Evolutionary conservation across 2,888 invertebrate genomes (phyloP).

Genomic region (Ametastegia equiseti): DNA sequence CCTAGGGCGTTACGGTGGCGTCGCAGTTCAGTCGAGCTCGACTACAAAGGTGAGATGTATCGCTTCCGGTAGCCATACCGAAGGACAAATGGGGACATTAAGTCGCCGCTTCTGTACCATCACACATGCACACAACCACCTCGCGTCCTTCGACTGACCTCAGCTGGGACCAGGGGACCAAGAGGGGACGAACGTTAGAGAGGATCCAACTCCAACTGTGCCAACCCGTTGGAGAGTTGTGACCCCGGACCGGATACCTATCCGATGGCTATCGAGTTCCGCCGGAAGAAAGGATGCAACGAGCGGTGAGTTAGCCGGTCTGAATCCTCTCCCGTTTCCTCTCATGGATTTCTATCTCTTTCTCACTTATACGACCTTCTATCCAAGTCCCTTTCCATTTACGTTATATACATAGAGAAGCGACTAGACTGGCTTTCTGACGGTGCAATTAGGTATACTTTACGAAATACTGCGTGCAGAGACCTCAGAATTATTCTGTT

Average conservation of each 20-base stretch:
- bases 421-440: background rate
- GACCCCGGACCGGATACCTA: slow-evolving; percentile 57
- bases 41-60: slow-evolving; percentile 55
- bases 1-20: background rate
- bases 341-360: slow-evolving; percentile 20
- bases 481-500: background rate
- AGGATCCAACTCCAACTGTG: slow-evolving; percentile 3
- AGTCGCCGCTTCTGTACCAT: slow-evolving; percentile 66
- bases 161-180: background rate
- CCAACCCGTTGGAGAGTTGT: slow-evolving; percentile 25
- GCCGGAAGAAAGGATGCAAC: slow-evolving; percentile 70
- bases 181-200: background rate
- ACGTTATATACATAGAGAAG: background rate
- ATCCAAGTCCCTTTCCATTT: background rate
- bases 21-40: background rate
- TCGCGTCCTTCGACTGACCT: slow-evolving; percentile 8
- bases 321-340: slow-evolving; percentile 47
- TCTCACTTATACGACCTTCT: background rate
- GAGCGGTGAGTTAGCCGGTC: slow-evolving; percentile 53
- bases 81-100: slow-evolving; percentile 74
- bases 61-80: slow-evolving; percentile 67
- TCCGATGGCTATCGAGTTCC: slow-evolving; percentile 73
- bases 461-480: background rate
- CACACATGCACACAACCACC: background rate
- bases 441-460: background rate